Conservation (phyloP, 2,888 invertebrate genomes). For the Eulithis prunata region DNA sequence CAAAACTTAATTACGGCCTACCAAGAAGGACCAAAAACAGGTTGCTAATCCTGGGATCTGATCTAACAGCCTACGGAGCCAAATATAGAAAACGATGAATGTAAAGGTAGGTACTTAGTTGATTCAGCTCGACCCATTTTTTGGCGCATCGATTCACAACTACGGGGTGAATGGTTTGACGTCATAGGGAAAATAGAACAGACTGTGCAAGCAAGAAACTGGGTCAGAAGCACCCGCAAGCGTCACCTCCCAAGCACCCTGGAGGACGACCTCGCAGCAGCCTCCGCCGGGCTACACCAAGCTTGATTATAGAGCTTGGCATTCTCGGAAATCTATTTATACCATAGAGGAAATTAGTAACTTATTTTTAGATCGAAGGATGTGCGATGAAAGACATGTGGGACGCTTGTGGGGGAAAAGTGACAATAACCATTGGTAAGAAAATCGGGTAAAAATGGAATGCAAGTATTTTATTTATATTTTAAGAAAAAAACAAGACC, state of each 20-base stretch:
- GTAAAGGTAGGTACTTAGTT: conserved; percentile 60
- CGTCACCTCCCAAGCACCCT: conserved; percentile 34
- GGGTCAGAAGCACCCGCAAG: conserved; percentile 65
- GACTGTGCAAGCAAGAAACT: conserved; percentile 72
- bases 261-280: conserved; percentile 44
- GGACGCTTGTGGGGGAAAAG: conserved; percentile 3
- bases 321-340: conserved; percentile 49
- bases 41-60: conserved; percentile 53
- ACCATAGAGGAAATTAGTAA: conserved; percentile 40
- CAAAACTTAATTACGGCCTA: conserved; percentile 40
- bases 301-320: conserved; percentile 5
- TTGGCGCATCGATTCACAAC: conserved; percentile 75
- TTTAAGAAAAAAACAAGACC: too few species aligned
- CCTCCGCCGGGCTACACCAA: conserved; percentile 35
- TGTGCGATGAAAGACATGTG: conserved; percentile 22
- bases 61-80: conserved; percentile 55
- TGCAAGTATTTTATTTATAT: too few species aligned
- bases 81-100: conserved; percentile 75
- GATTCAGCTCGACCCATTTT: conserved; percentile 79
- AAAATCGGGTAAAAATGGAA: conserved; percentile 2
- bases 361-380: conserved; percentile 57
- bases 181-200: conserved; percentile 76
- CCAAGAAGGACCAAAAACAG: conserved; percentile 61
- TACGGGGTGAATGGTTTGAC: conserved; percentile 79
- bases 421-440: conserved; percentile 1